Evolutionary conservation across 2,888 invertebrate species (phyloP), one percentile per base, ranked within the genome.

Genomic region (Mellilla xanthometata): DNA sequence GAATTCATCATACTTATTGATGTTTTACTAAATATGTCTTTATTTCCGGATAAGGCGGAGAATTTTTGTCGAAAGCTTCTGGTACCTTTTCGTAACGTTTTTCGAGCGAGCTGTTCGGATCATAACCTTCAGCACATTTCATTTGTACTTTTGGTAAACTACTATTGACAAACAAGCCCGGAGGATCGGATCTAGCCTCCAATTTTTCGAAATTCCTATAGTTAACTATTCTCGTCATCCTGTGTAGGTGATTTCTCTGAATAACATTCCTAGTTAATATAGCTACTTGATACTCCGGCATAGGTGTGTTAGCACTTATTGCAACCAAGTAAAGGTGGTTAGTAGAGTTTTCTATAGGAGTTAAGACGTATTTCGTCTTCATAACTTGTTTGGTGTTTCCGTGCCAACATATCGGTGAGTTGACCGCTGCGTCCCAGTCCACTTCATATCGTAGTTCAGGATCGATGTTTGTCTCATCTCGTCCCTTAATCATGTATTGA

Each of bases 321-420:
- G 36, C 11, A 10, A 36, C 28, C 15, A 36, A 28, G 8, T 36
- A 36, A 9, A 36, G 19, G 8, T 28, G 27, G 9, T 36, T 15
- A 2, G 28, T 36, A 7, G 28, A 19, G 8, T 12, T 8, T 19
- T 36, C 28, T n/a, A 36, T 29, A 12, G 36, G 36, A 11, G 36
- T 36, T n/a, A 36, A 8, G n/a, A 36, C 11, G 12, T 22, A 36
- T 28, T 27, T 36, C 0, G 8, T 11, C 6, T 9, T 9, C 27
- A 3, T 19, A n/a, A 28, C n/a, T 22, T 19, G 11, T 2, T 12
- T 15, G n/a, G 12, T 22, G 2, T 9, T 0, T 28, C 4, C 2
- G 10, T 29, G 15, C 36, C 36, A 36, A 41, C 52, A 47, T 48
- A 36, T 43, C 38, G 40, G 45, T 36, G 58, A 28, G 50, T 7